A percentile compares a stretch with the other conserved stretches of the same genome.
These are phyloP conservation scores for Drosophila macrospina DNA, from an alignment of 2,888 invertebrate species.

Conservation along the genomic window DNA sequence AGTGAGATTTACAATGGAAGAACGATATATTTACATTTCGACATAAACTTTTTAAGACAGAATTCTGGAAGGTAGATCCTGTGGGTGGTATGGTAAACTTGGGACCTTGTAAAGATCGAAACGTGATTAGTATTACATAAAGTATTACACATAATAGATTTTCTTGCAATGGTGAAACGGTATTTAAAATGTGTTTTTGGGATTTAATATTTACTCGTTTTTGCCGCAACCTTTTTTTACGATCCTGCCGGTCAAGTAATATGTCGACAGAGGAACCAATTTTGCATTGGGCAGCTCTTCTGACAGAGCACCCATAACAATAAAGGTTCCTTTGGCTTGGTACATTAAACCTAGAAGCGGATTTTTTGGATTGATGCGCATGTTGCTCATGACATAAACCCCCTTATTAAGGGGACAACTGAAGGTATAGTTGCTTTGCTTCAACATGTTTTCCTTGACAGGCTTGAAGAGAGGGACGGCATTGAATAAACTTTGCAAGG, in stretches of 20 bases:
- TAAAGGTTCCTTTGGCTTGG: constrained; percentile 53
- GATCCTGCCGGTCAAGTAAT: constrained; percentile 58
- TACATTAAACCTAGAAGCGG: constrained; percentile 58
- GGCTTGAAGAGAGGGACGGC: constrained; percentile 72
- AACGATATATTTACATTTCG: no score
- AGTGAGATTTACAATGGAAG: no score
- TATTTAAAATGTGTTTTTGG: background rate
- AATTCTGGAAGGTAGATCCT: no score
- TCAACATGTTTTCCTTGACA: constrained; percentile 58
- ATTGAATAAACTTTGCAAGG: constrained; percentile 55
- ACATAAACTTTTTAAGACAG: no score
- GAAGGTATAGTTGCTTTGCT: constrained; percentile 68
- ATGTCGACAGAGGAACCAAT: constrained; percentile 50
- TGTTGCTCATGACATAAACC: constrained; percentile 67
- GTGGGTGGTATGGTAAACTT: no score
- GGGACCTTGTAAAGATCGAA: no score
- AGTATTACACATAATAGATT: no score
- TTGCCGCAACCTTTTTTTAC: constrained; percentile 55
- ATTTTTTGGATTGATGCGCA: constrained; percentile 65
- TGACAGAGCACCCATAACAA: constrained; percentile 57
- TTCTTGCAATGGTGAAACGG: no score
- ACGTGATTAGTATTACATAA: no score
- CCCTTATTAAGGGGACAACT: constrained; percentile 69
- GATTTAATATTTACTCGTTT: constrained; percentile 39
- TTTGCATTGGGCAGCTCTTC: constrained; percentile 53